Evolutionary conservation across 2,113 vertebrate species (phyloP).

Genomic region (Tragelaphus strepsiceros): DNA sequence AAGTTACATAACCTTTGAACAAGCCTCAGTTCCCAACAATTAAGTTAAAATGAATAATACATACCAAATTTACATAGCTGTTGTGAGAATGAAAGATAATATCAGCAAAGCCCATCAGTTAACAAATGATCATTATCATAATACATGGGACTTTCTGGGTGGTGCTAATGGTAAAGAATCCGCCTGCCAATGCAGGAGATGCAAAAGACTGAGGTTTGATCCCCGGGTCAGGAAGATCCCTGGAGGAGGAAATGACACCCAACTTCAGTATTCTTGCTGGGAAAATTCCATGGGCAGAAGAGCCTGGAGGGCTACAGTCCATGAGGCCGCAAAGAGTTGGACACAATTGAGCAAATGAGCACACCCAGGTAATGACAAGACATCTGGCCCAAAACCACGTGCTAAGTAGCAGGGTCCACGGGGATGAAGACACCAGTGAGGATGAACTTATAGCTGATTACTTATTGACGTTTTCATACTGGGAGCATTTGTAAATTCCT

Average conservation of each 20-base stretch:
- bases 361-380: background rate
- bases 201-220: background rate
- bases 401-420: background rate
- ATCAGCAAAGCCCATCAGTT: background rate
- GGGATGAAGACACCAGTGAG: background rate
- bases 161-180: background rate
- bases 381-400: background rate
- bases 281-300: background rate
- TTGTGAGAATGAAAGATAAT: background rate
- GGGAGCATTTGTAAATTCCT: background rate
- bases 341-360: background rate
- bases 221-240: background rate
- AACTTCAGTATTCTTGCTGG: background rate
- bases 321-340: background rate
- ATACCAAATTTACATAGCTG: background rate
- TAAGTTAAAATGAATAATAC: background rate
- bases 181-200: background rate
- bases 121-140: background rate
- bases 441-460: background rate
- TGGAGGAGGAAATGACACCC: background rate
- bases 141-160: background rate
- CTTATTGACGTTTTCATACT: background rate
- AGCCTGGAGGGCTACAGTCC: background rate
- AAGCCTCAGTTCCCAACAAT: background rate
- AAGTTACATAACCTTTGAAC: background rate